phyloP scores from a whole-genome alignment of 2,113 vertebrate species.

The Tyto alba region DNA sequence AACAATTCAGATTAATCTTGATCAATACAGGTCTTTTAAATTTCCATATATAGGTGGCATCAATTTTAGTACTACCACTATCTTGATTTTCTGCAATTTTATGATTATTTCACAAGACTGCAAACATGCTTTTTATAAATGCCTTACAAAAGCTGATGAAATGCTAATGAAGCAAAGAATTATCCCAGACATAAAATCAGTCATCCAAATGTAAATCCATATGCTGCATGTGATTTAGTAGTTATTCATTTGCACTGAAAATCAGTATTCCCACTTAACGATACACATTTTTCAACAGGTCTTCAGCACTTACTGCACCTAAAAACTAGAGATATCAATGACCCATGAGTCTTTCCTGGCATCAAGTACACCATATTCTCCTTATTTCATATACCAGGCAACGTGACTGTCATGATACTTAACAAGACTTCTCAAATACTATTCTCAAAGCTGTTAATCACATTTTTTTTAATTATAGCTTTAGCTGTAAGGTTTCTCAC shows the following conservation, averaged over 20 bases:
- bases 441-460: neutral
- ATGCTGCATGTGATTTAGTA: neutral
- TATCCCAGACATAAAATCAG: constrained; percentile 12
- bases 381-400: neutral
- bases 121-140: neutral
- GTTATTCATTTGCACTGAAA: neutral
- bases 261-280: neutral
- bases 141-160: neutral
- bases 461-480: neutral
- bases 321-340: neutral
- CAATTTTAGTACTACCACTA: neutral
- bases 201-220: constrained; percentile 21
- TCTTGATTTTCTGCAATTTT: neutral
- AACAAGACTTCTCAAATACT: neutral
- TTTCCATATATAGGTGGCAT: neutral
- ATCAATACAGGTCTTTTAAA: neutral
- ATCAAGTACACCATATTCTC: neutral
- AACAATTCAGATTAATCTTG: neutral
- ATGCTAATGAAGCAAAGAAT: constrained; percentile 9
- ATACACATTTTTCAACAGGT: neutral
- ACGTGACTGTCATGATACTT: neutral
- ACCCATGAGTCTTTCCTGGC: neutral
- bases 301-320: neutral
- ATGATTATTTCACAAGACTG: neutral
- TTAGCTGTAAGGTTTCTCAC: neutral